Base-by-base conservation (phyloP, 2,113 vertebrate genomes). In the Uropsilus gracilis region DNA sequence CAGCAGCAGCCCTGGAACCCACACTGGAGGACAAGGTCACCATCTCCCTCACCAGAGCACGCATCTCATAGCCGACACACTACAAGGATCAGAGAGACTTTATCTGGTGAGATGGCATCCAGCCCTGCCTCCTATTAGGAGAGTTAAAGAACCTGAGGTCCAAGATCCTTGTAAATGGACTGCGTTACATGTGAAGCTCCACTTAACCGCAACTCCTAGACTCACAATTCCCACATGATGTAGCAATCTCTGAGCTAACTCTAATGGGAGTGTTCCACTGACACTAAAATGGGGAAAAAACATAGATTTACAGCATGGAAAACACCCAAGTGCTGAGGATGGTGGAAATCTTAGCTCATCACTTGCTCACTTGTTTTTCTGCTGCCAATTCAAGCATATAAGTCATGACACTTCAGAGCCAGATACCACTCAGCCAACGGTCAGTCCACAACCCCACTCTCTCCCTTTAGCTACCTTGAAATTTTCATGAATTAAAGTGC, bases 251-350 rank as follows among this genome's bases (percentile, higher is more conserved):
- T 92, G 86, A 28, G 63, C 42, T 68, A 64, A 34, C 28, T 39
- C 42, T 63, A 53, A 3, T 8, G 59, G 82, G 59, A 89, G 90
- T 32, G 75, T 89, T 82, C 84, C 30, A 61, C 59, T 63, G 85
- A 72, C 55, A 50, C 13, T 18, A 39, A 82, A 75, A 63, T 55
- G 37, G 78, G 55, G 75, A 93, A 90, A 39, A 94, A 78, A 48
- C 12, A 76, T 87, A 86, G 55, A 82, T 69, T 89, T 73, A 78
- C 10, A 37, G 66, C 53, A 77, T 2, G 55, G 94, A 91, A 94
- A 95, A 75, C 8, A 57, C 37, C 24, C 76, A 48, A 50, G 76
- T 26, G 32, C 71, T 42, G 1, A 16, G 61, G 12, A 50, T 12
- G 3, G 53, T 72, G 87, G 81, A 73, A 87, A 75, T 68, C 37